Conservation (phyloP, 2,113 vertebrate genomes). For the Dipodomys ordii region DNA sequence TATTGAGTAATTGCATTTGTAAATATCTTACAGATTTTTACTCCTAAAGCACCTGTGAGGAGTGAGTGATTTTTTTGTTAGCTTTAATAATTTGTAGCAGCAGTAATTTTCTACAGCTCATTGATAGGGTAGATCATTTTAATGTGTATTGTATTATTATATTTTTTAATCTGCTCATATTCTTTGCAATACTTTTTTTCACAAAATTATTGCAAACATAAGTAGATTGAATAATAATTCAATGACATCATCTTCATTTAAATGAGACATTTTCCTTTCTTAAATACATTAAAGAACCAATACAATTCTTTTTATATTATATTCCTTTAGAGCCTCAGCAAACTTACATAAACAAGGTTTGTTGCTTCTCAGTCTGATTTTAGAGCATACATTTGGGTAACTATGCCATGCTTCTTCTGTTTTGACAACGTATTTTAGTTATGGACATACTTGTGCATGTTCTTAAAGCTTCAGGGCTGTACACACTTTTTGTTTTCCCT, state of each 20-base stretch:
- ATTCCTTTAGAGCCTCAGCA: slow-evolving; percentile 18
- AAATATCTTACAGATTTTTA: slow-evolving; percentile 45
- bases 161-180: neutral
- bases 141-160: neutral
- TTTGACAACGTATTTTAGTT: slow-evolving; percentile 26
- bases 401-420: slow-evolving; percentile 25
- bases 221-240: neutral
- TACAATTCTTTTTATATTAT: slow-evolving; percentile 37
- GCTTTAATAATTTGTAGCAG: slow-evolving; percentile 24
- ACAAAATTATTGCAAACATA: slow-evolving; percentile 8
- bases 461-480: neutral
- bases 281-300: slow-evolving; percentile 52
- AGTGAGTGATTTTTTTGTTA: slow-evolving; percentile 18
- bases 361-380: slow-evolving; percentile 39
- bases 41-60: slow-evolving; percentile 7
- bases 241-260: slow-evolving; percentile 48
- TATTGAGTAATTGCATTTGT: slow-evolving; percentile 36
- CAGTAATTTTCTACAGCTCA: neutral
- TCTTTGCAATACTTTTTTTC: slow-evolving; percentile 46
- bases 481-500: neutral
- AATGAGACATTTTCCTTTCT: neutral
- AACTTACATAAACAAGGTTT: slow-evolving; percentile 55
- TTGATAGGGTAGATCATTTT: neutral
- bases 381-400: slow-evolving; percentile 35
- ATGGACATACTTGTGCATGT: neutral